Percentiles rank a stretch among this genome's conserved stretches.
These are phyloP conservation scores for Pasiphila rectangulata DNA, from an alignment of 2,888 invertebrate genomes.

Conservation along the genomic window DNA sequence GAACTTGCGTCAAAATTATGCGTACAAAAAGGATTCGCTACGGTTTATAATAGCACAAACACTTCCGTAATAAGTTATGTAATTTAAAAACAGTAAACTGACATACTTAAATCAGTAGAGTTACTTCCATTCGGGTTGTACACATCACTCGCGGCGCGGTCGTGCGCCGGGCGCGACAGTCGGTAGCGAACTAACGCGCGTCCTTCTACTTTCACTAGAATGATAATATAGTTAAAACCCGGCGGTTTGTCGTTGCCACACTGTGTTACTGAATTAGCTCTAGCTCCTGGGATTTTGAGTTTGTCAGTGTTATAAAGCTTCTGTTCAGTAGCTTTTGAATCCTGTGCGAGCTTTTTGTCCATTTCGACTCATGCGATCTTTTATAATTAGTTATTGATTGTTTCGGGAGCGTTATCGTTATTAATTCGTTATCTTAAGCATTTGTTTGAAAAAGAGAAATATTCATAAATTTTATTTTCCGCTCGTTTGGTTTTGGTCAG, in stretches of 20 bases:
- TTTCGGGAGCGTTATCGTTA: not conserved
- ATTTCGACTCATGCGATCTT: not conserved
- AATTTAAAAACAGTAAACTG: slow-evolving; percentile 48
- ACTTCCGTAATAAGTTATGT: slow-evolving; percentile 44
- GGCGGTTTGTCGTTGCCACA: slow-evolving; percentile 29
- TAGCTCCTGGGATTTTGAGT: slow-evolving; percentile 17
- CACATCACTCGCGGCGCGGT: slow-evolving; percentile 27
- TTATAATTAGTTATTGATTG: not conserved
- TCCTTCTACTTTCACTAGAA: slow-evolving; percentile 75
- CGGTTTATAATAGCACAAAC: slow-evolving; percentile 31
- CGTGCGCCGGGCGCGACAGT: slow-evolving; percentile 39
- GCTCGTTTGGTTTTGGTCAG: too few species aligned
- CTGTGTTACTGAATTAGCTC: not conserved
- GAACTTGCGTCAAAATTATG: slow-evolving; percentile 30
- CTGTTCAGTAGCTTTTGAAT: slow-evolving; percentile 22
- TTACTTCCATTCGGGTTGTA: slow-evolving; percentile 32
- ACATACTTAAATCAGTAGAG: slow-evolving; percentile 69
- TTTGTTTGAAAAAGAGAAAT: too few species aligned
- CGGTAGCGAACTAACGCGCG: slow-evolving; percentile 57
- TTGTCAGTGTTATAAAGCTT: slow-evolving; percentile 22
- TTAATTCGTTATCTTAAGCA: too few species aligned
- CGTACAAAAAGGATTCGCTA: slow-evolving; percentile 29
- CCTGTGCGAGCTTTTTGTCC: slow-evolving; percentile 6
- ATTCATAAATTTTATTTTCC: too few species aligned
- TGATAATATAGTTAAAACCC: slow-evolving; percentile 51